These are phyloP conservation scores for Mythimna pallens DNA, from an alignment of 2,888 invertebrate species.

Conservation along the genomic window DNA sequence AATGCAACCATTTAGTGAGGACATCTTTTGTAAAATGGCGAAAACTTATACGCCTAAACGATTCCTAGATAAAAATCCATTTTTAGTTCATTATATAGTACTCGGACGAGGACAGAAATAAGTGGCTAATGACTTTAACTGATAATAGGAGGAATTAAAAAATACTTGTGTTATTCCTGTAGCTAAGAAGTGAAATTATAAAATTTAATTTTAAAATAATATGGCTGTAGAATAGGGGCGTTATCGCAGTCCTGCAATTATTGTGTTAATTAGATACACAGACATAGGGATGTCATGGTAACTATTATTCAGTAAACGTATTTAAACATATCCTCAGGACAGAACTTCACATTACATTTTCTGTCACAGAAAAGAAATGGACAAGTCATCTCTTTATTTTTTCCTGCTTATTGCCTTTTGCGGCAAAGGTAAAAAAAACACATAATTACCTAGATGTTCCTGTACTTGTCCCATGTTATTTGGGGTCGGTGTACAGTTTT, in stretches of 20 bases:
- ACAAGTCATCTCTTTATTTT: conserved; percentile 53
- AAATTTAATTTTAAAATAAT: background rate
- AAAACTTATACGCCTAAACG: no score
- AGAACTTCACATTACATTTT: conserved; percentile 56
- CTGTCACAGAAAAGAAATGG: conserved; percentile 62
- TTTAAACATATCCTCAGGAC: conserved; percentile 63
- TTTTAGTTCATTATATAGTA: conserved; percentile 14
- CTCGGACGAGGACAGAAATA: conserved; percentile 27
- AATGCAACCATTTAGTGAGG: no score
- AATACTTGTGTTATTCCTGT: conserved; percentile 25
- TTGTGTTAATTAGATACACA: conserved; percentile 56
- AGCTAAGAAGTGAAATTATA: background rate
- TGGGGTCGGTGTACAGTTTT: no score
- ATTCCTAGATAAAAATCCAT: conserved; percentile 31
- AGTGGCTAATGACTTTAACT: conserved; percentile 21
- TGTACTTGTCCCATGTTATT: no score
- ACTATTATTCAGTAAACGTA: conserved; percentile 53
- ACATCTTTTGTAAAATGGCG: no score
- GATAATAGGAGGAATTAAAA: conserved; percentile 31
- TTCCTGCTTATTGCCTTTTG: conserved; percentile 47
- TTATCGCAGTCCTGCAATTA: conserved; percentile 67
- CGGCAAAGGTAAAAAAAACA: conserved; percentile 51
- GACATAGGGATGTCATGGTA: conserved; percentile 43
- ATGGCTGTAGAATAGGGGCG: conserved; percentile 63
- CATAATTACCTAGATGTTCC: background rate